phyloP scores from a whole-genome alignment of 2,113 vertebrate genomes.

The Sinocyclocheilus maitianheensis region DNA sequence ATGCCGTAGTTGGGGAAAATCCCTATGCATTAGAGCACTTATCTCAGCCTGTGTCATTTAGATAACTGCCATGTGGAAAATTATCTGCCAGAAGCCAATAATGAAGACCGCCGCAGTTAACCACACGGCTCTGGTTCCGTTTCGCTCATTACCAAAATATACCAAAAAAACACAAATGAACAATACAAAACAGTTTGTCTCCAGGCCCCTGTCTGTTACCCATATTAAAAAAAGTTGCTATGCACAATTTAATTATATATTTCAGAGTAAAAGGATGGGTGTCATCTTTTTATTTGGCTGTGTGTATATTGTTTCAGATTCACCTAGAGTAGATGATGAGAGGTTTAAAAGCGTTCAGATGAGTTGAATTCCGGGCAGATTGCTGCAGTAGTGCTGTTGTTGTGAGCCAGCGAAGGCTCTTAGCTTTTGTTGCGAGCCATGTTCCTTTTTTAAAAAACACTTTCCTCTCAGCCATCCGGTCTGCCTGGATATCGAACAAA shows the following conservation, averaged over 20 bases:
- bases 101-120: slow-evolving; percentile 44
- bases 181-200: slow-evolving; percentile 33
- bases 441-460: slow-evolving; percentile 57
- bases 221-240: slow-evolving; percentile 2
- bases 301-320: slow-evolving; percentile 25
- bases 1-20: slow-evolving; percentile 69
- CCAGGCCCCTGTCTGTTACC: slow-evolving; percentile 16
- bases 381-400: slow-evolving; percentile 60
- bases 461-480: slow-evolving; percentile 38
- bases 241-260: background rate
- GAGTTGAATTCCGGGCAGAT: slow-evolving; percentile 69
- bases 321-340: slow-evolving; percentile 8
- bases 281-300: slow-evolving; percentile 11
- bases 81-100: slow-evolving; percentile 58
- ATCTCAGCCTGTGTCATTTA: slow-evolving; percentile 68
- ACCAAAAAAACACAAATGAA: slow-evolving; percentile 15
- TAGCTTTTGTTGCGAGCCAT: slow-evolving; percentile 72
- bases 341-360: slow-evolving; percentile 63
- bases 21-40: slow-evolving; percentile 69
- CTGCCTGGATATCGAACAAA: slow-evolving; percentile 59
- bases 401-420: slow-evolving; percentile 70
- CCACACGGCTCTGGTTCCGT: slow-evolving; percentile 46
- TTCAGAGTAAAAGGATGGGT: background rate
- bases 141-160: slow-evolving; percentile 39
- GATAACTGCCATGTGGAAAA: slow-evolving; percentile 66